Evolutionary conservation across 1,140 invertebrate genomes (phyloP).

Genomic region (Spodoptera litura): DNA sequence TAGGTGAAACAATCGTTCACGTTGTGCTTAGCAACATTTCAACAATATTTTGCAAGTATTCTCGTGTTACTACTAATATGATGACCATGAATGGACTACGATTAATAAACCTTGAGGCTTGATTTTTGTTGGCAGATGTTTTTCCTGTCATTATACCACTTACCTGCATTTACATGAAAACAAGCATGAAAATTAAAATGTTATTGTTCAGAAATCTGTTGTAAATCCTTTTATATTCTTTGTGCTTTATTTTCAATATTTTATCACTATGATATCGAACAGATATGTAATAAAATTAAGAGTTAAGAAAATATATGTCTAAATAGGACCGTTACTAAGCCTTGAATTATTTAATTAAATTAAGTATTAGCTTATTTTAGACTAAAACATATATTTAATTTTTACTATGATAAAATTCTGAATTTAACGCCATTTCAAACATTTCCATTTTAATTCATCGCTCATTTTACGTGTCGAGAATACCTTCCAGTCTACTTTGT

Average conservation of each 20-base stretch:
- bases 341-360: background rate
- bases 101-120: constrained; percentile 16
- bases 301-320: too few relatives aligned
- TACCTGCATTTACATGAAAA: too few relatives aligned
- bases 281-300: too few relatives aligned
- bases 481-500: constrained; percentile 3
- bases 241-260: too few relatives aligned
- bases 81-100: constrained; percentile 22
- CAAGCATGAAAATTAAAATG: too few relatives aligned
- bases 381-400: too few relatives aligned
- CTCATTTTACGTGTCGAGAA: constrained; percentile 3
- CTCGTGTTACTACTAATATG: constrained; percentile 9
- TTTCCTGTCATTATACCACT: constrained; percentile 4
- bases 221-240: background rate
- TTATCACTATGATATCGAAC: too few relatives aligned
- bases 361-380: background rate
- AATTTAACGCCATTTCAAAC: background rate
- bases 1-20: background rate
- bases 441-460: background rate
- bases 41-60: background rate
- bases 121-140: background rate
- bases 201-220: background rate
- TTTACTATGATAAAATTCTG: background rate
- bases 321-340: too few relatives aligned
- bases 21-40: background rate